Evolutionary conservation across 2,888 invertebrate species (phyloP), one percentile per base, ranked within the genome.

Genomic region (Drosophila ustulata): DNA sequence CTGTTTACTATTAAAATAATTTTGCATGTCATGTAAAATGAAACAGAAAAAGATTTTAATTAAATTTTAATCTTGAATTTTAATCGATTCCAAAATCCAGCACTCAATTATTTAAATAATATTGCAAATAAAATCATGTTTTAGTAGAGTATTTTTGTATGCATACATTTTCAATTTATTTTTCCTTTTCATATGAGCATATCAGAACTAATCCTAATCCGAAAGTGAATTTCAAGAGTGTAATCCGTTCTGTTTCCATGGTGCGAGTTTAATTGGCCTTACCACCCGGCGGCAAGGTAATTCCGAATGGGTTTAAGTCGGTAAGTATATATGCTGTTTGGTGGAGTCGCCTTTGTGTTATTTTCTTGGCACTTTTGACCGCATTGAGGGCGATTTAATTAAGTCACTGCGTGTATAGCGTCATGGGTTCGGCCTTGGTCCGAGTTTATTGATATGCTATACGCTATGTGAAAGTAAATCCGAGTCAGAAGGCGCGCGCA

Each of bases 231-330:
- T 11, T 37, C 5, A 13, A 30, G 43, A 52, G 9, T n/a, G 11
- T 11, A 37, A 11, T 11, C 4, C 37, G 37, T 37, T 37, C 11
- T 37, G 37, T 11, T 9, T 23, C 71, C 77, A 75, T 64, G 52
- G 72, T 64, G 43, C 28, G n/a, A 59, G 69, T 73, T 72, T 72
- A 74, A 74, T 77, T 82, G 67, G 58, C 53, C 52, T 62, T 73
- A 71, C 83, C 83, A 80, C 81, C 81, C 71, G 71, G 70, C 43
- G 81, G 3, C 72, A 83, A 83, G 83, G 80, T 80, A 71, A 77
- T 64, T 43, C 65, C 56, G 37, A 64, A 78, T 71, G 70, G 43
- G 45, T 61, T 58, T 32, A 39, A 39, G 13, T 46, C 34, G 11
- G 52, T 23, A 53, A 8, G 55, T 30, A 32, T 30, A 61, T 23